These are phyloP conservation scores for Halcyon leucocephala DNA, from an alignment of 2,797 vertebrate genomes.

Conservation along the genomic window DNA sequence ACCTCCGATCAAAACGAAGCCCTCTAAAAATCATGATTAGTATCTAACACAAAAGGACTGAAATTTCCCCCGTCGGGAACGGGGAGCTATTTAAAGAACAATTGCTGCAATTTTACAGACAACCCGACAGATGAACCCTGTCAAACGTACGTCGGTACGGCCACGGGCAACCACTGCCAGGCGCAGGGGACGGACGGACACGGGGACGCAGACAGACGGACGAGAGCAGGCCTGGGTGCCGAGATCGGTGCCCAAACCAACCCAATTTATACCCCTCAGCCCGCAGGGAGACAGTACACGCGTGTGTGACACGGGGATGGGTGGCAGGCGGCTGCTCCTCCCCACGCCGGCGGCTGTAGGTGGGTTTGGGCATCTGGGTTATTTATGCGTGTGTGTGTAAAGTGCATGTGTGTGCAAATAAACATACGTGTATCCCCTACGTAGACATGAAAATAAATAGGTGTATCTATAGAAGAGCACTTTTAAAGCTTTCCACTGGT, in stretches of 20 bases:
- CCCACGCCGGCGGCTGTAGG: accelerated
- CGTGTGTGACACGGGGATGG: neutral
- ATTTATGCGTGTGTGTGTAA: neutral
- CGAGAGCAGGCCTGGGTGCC: accelerated
- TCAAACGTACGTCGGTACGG: neutral
- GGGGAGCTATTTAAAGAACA: conserved; percentile 55
- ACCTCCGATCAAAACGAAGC: neutral
- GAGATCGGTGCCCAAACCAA: accelerated
- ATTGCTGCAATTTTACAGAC: conserved; percentile 46
- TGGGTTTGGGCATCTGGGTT: neutral
- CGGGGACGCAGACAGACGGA: neutral
- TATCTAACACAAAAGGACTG: conserved; percentile 15
- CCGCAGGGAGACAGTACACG: neutral
- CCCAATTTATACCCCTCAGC: accelerated
- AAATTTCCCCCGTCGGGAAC: neutral
- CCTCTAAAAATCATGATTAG: neutral
- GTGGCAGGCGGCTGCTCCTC: neutral
- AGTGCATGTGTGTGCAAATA: accelerated
- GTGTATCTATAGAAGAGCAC: neutral
- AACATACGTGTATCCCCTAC: too few species aligned
- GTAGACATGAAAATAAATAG: neutral
- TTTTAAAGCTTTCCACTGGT: neutral
- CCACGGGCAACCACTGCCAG: neutral
- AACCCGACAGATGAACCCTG: conserved; percentile 4
- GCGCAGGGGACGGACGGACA: neutral